phyloP scores from a whole-genome alignment of 2,797 vertebrate genomes.

The Lagodon rhomboides region DNA sequence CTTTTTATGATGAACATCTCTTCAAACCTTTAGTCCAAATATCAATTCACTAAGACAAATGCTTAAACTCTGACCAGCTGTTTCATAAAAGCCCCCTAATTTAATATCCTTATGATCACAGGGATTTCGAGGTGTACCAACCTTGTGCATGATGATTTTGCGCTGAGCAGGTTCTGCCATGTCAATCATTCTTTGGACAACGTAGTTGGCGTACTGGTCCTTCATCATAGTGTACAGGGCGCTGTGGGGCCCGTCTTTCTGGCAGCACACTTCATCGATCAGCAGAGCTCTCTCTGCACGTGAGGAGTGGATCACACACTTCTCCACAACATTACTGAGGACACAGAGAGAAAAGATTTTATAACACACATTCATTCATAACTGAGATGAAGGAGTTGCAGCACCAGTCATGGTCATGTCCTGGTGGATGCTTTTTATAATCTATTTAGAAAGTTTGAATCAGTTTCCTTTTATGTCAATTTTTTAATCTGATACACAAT shows the following conservation, averaged over 20 bases:
- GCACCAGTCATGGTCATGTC: background rate
- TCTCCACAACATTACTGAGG: slow-evolving; percentile 96
- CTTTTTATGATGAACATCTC: background rate
- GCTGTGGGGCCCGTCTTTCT: slow-evolving; percentile 99
- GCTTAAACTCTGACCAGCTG: too few relatives aligned
- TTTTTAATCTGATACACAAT: background rate
- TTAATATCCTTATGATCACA: background rate
- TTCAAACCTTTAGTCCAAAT: background rate
- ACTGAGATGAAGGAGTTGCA: background rate
- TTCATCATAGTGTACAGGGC: slow-evolving; percentile 99
- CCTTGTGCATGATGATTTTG: slow-evolving; percentile 99
- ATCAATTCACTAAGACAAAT: background rate
- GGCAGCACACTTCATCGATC: slow-evolving; percentile 99
- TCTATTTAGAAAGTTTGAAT: background rate
- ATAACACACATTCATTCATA: slow-evolving; percentile 6
- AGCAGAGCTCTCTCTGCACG: slow-evolving; percentile 97
- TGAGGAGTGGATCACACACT: slow-evolving; percentile 98
- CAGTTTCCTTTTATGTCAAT: background rate
- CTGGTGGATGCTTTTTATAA: background rate
- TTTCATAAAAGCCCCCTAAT: too few relatives aligned
- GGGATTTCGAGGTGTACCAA: slow-evolving; percentile 51
- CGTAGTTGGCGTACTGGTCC: slow-evolving; percentile 99
- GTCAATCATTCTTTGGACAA: slow-evolving; percentile 99
- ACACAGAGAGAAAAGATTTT: background rate
- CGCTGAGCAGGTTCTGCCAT: slow-evolving; percentile 98